Percentiles rank a stretch among this genome's conserved stretches.
These are phyloP conservation scores for Myrmecophaga tridactyla DNA, from an alignment of 2,113 vertebrate genomes.

Conservation along the genomic window DNA sequence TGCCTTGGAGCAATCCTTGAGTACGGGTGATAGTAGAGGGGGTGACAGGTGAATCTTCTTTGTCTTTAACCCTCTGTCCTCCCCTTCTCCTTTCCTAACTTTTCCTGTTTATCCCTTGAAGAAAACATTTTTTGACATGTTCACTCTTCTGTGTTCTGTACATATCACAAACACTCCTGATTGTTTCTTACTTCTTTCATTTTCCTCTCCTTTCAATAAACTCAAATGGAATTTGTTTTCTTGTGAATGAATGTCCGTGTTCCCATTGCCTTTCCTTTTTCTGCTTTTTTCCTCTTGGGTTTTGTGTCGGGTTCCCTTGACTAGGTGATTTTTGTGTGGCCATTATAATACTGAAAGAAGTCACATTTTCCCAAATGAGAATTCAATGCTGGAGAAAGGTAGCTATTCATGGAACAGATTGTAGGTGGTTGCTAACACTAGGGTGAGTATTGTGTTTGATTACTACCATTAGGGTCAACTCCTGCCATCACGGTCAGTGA, in stretches of 20 bases:
- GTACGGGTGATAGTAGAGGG: background rate
- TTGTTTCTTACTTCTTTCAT: slow-evolving; percentile 19
- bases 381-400: slow-evolving; percentile 7
- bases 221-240: slow-evolving; percentile 3
- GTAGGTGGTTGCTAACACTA: slow-evolving; percentile 59
- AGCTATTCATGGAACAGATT: slow-evolving; percentile 33
- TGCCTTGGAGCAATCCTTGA: background rate
- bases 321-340: too few species aligned
- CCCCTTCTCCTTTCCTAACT: background rate
- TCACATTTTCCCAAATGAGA: slow-evolving; percentile 41
- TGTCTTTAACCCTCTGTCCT: background rate
- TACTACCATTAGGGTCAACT: slow-evolving; percentile 31
- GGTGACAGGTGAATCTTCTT: background rate
- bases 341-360: slow-evolving; percentile 27
- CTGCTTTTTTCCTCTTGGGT: background rate
- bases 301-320: background rate
- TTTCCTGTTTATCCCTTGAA: background rate
- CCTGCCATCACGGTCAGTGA: slow-evolving; percentile 36
- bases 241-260: background rate
- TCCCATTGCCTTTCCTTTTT: background rate
- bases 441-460: slow-evolving; percentile 57
- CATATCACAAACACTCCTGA: background rate
- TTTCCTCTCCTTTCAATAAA: slow-evolving; percentile 32
- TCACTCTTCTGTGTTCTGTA: background rate
- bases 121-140: slow-evolving; percentile 16